Evolutionary conservation across 2,888 invertebrate genomes (phyloP).

Genomic region (Elgonia sp.): DNA sequence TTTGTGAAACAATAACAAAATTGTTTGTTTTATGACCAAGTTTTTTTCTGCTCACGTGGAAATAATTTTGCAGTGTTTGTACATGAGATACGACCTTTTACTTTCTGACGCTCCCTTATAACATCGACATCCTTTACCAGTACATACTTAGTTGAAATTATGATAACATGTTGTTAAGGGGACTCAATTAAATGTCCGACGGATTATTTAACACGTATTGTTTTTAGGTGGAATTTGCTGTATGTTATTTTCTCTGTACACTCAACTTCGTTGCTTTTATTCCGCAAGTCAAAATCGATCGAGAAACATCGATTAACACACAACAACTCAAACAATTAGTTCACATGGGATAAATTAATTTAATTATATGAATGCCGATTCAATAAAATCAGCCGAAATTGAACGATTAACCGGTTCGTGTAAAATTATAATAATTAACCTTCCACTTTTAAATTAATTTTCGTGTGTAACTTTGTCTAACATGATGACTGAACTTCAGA

Average conservation of each 20-base stretch:
- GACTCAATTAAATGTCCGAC: constrained; percentile 43
- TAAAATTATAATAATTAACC: constrained; percentile 28
- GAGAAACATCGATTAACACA: constrained; percentile 14
- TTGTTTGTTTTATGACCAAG: not conserved
- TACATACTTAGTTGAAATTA: constrained; percentile 41
- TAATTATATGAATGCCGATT: not conserved
- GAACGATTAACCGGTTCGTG: not conserved
- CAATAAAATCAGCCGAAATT: not conserved
- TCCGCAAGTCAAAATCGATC: not conserved
- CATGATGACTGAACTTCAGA: too few species aligned
- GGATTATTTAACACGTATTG: constrained; percentile 36
- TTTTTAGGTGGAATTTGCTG: constrained; percentile 5
- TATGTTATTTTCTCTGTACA: not conserved
- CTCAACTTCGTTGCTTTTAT: constrained; percentile 15
- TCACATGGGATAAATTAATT: not conserved
- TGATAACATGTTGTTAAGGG: constrained; percentile 57
- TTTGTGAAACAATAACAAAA: too few species aligned
- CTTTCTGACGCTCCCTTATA: constrained; percentile 45
- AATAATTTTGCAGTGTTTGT: constrained; percentile 51
- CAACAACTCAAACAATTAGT: not conserved
- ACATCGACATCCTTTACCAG: constrained; percentile 35
- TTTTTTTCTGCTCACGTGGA: constrained; percentile 24
- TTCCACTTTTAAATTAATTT: constrained; percentile 4
- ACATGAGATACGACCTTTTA: constrained; percentile 47
- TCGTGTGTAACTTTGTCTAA: not conserved